Percentiles rank a stretch among this genome's conserved stretches.
Conservation (phyloP, 2,113 vertebrate species). For the Cynocephalus volans region DNA sequence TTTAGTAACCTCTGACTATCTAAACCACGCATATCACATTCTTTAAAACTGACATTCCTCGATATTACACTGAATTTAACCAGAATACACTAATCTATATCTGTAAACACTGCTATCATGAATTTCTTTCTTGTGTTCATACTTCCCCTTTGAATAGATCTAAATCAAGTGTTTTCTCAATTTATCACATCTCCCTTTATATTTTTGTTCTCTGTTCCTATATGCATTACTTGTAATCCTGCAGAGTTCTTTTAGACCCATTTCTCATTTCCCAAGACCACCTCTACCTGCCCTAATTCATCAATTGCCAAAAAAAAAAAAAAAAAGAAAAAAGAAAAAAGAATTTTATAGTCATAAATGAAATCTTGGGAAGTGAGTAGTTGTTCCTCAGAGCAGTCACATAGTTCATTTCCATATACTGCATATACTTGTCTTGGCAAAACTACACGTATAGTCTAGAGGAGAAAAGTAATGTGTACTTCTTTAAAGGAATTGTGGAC, state of each 20-base stretch:
- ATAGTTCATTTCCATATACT: background rate
- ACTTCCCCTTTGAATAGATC: background rate
- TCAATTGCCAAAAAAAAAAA: background rate
- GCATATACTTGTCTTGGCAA: background rate
- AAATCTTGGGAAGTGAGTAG: background rate
- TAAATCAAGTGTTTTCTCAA: background rate
- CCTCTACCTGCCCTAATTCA: background rate
- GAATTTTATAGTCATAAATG: conserved; percentile 28
- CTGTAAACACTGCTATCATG: background rate
- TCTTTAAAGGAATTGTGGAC: background rate
- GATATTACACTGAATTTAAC: background rate
- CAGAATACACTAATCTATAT: background rate
- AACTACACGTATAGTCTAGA: background rate
- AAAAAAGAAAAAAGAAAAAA: background rate
- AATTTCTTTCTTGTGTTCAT: background rate
- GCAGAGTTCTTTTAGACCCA: background rate
- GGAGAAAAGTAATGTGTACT: conserved; percentile 2
- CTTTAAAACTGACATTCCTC: background rate
- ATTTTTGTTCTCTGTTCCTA: background rate
- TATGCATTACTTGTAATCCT: background rate
- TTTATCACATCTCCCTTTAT: background rate
- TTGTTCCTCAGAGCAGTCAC: background rate
- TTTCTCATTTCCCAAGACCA: background rate
- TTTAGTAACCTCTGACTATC: background rate
- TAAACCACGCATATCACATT: background rate